A percentile compares a stretch with the other conserved stretches of the same genome.
phyloP scores from a whole-genome alignment of 2,113 vertebrate species.

The Amphilophus citrinellus region DNA sequence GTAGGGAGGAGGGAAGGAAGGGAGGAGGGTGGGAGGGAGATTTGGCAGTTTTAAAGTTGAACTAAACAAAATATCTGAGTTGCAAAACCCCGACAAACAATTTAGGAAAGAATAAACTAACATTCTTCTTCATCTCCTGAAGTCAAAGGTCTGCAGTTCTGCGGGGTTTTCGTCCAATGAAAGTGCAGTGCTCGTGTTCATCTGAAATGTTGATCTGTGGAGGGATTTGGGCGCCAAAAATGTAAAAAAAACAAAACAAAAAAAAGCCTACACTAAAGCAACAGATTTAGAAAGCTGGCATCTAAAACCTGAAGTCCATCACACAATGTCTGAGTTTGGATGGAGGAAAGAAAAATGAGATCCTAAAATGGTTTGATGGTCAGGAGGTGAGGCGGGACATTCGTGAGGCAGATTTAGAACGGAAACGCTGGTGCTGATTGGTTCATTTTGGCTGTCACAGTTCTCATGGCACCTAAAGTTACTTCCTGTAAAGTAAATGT shows the following conservation, averaged over 20 bases:
- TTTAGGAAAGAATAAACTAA: conserved; percentile 1
- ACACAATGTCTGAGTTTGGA: background rate
- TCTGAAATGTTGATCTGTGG: conserved; percentile 4
- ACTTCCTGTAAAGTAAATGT: background rate
- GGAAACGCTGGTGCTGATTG: conserved; percentile 24
- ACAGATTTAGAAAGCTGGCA: background rate
- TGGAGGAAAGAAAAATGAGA: background rate
- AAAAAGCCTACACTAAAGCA: background rate
- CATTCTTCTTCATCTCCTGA: conserved; percentile 6
- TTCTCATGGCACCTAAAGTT: conserved; percentile 5
- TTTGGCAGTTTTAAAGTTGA: conserved; percentile 7
- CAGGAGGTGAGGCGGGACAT: background rate
- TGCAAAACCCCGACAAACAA: background rate
- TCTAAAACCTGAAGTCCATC: conserved; percentile 4
- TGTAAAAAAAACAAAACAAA: background rate
- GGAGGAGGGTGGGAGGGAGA: background rate
- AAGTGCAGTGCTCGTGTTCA: conserved; percentile 7
- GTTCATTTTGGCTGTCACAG: background rate
- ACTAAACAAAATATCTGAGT: background rate
- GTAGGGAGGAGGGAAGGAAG: background rate
- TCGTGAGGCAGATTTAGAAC: background rate
- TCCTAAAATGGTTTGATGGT: background rate
- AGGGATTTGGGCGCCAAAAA: background rate
- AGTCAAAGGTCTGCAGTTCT: background rate
- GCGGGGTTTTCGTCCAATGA: background rate